phyloP scores from a whole-genome alignment of 1,140 invertebrate genomes.

The Tribolium castaneum region DNA sequence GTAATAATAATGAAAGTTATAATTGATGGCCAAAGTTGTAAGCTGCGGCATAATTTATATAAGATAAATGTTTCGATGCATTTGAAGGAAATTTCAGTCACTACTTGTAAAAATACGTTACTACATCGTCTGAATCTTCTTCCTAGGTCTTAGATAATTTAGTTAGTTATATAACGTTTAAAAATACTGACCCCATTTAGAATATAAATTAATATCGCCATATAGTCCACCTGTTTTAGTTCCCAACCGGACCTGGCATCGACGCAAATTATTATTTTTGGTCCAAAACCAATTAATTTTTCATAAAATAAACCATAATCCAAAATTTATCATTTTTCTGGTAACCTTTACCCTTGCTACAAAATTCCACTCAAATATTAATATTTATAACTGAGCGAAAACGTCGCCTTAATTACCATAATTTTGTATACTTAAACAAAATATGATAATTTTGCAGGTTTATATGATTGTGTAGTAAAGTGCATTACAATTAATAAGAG shows the following conservation, averaged over 20 bases:
- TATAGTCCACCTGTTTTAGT: background rate
- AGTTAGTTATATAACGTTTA: background rate
- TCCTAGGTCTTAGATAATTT: background rate
- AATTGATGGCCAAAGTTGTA: conserved; percentile 23
- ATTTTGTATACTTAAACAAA: background rate
- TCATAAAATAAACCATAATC: background rate
- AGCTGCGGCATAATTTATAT: background rate
- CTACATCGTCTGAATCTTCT: background rate
- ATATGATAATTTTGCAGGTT: background rate
- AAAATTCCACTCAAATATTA: conserved; percentile 1
- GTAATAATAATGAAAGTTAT: conserved; percentile 13
- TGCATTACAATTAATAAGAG: background rate
- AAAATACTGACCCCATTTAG: background rate
- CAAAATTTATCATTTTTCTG: background rate
- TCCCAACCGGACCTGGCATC: background rate
- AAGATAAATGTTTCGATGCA: background rate
- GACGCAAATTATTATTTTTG: background rate
- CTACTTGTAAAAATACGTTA: background rate
- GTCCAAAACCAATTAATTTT: background rate
- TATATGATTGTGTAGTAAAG: background rate
- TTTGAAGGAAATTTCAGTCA: background rate
- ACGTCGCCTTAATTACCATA: background rate
- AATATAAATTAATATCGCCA: background rate
- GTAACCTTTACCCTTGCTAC: conserved; percentile 7
- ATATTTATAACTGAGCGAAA: conserved; percentile 7